Evolutionary conservation across 2,888 invertebrate species (phyloP).

Genomic region (Philopedon plagiatum): DNA sequence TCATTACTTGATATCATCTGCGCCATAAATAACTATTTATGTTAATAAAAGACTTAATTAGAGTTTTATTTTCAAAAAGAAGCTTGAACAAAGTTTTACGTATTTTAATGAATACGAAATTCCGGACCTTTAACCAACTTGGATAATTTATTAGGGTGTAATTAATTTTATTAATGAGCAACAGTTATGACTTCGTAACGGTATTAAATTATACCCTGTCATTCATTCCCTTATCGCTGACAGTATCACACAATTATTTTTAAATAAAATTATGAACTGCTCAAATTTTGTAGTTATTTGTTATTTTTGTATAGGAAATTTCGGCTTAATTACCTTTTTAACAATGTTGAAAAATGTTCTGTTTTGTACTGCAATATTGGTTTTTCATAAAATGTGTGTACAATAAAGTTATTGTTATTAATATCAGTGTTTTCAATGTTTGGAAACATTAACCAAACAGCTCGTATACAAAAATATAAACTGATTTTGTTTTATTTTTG

Average conservation of each 20-base stretch:
- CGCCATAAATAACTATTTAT: neutral
- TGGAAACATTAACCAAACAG: no score
- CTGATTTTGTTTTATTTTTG: neutral
- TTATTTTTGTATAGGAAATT: no score
- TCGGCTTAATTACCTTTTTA: no score
- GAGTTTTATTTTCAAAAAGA: neutral
- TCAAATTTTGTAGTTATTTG: no score
- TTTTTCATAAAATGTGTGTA: no score
- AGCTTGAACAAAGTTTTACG: neutral
- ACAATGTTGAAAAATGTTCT: no score
- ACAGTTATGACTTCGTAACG: slow-evolving; percentile 22
- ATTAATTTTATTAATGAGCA: slow-evolving; percentile 31
- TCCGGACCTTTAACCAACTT: neutral
- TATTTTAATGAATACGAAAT: neutral
- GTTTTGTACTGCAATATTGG: no score
- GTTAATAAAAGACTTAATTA: neutral
- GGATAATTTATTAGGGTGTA: slow-evolving; percentile 26
- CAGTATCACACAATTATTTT: neutral
- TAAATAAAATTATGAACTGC: no score
- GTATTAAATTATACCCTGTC: slow-evolving; percentile 16
- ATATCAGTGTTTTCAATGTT: no score
- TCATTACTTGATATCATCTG: no score
- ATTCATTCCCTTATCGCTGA: neutral
- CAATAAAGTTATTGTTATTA: no score
- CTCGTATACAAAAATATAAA: no score